Evolutionary conservation across 2,113 vertebrate genomes (phyloP).

Genomic region (Motacilla alba): DNA sequence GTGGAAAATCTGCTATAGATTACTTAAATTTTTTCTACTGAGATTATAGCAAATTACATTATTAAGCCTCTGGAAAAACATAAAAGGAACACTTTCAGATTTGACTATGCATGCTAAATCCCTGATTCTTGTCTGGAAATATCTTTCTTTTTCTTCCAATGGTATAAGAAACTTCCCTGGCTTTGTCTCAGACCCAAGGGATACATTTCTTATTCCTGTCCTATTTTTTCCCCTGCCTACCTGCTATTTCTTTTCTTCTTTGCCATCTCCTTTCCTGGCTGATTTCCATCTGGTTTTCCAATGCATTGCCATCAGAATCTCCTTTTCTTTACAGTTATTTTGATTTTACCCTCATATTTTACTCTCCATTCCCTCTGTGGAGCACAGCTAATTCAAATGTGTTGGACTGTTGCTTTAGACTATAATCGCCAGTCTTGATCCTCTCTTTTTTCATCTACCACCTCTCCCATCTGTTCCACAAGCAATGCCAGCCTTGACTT

Average conservation of each 20-base stretch:
- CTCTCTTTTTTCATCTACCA: background rate
- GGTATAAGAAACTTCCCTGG: background rate
- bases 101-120: background rate
- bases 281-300: background rate
- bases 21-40: background rate
- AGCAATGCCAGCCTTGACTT: conserved; percentile 24
- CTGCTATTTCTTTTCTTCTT: background rate
- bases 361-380: background rate
- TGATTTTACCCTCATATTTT: background rate
- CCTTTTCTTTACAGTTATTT: background rate
- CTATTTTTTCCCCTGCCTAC: background rate
- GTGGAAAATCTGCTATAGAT: background rate
- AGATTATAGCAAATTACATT: background rate
- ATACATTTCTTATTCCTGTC: background rate
- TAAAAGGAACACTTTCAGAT: background rate
- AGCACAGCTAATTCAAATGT: background rate
- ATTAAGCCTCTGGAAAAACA: background rate
- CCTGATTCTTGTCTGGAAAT: background rate
- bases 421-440: background rate
- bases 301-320: background rate
- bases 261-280: background rate
- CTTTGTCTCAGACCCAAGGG: background rate
- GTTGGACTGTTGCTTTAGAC: background rate
- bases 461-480: conserved; percentile 22
- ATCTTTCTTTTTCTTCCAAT: background rate